Evolutionary conservation across 2,797 vertebrate species (phyloP), one percentile per base, ranked within the genome.

Genomic region (Sebastes paucispinis): DNA sequence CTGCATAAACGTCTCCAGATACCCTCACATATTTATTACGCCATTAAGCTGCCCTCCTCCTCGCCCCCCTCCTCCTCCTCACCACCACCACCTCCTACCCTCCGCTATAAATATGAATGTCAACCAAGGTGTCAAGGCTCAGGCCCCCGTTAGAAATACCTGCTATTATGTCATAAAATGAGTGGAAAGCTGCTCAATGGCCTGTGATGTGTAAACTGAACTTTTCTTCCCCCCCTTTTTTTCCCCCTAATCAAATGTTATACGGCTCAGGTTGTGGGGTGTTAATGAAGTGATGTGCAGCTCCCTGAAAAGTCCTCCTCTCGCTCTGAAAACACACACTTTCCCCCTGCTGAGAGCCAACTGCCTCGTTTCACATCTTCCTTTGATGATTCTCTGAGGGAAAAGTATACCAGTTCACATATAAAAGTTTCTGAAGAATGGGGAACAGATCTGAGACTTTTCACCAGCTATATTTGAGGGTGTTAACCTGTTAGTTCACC

Each of bases 1-100:
- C 52, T 3, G 81, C 66, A 72, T 84, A 86, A 85, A 88, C 34
- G 81, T 90, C 92, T 87, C 73, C 79, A 76, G 73, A 90, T 89
- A 90, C 82, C 82, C 71, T 84, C 87, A 70, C 64, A 69, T 93
- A 90, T 93, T 94, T 94, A 94, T 91, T 81, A 91, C 79, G 67
- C 87, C 81, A 92, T 93, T 92, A 93, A 84, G 70, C 80, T 81
- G 81, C 88, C 78, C 87, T n/a, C 52, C 47, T 29, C 52, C 47
- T 29, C 47, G 55, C 5, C 47, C 59, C 34, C 32, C 34, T 1
- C 39, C 43, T 47, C 43, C 43, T 47, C 43, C 43, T 47, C 43
- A 47, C 6, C 43, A 47, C 6, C 43, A 47, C 52, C 75, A 43
- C 55, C 73, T 32, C 62, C 73, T 59, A 62, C 6, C 29, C 63